Percentiles rank a stretch among this genome's conserved stretches.
Conservation (phyloP, 2,888 invertebrate species). For the Pseudoips prasinana region DNA sequence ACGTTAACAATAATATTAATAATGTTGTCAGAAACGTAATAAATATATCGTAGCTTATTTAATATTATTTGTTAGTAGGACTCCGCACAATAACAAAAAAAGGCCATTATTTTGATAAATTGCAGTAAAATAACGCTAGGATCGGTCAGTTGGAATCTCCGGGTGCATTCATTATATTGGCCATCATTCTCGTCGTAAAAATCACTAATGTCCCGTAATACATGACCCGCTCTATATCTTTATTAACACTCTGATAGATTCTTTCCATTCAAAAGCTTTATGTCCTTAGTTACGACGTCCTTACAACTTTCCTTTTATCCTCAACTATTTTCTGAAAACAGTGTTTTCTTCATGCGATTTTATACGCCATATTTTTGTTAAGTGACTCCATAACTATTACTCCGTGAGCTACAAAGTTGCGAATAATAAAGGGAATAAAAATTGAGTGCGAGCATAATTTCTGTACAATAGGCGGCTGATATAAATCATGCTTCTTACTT, state of each 20-base stretch:
- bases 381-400: conserved; percentile 57
- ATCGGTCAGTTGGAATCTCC: conserved; percentile 34
- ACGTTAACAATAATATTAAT: too few species aligned
- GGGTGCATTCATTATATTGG: conserved; percentile 65
- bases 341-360: conserved; percentile 79
- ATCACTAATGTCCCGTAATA: conserved; percentile 76
- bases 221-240: conserved; percentile 73
- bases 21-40: neutral
- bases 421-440: conserved; percentile 67
- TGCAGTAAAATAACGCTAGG: conserved; percentile 40
- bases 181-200: conserved; percentile 67
- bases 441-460: conserved; percentile 62
- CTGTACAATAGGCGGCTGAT: conserved; percentile 58
- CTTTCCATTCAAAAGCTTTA: conserved; percentile 77
- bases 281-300: conserved; percentile 71
- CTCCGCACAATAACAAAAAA: conserved; percentile 15
- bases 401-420: conserved; percentile 63
- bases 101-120: conserved; percentile 49
- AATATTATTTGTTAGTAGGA: conserved; percentile 13
- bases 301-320: conserved; percentile 76
- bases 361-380: conserved; percentile 76
- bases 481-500: conserved; percentile 71
- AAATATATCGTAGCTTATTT: neutral
- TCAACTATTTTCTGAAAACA: conserved; percentile 78
- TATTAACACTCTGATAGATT: conserved; percentile 77